Conservation (phyloP, 2,113 vertebrate species). For the Callionymus lyra region DNA sequence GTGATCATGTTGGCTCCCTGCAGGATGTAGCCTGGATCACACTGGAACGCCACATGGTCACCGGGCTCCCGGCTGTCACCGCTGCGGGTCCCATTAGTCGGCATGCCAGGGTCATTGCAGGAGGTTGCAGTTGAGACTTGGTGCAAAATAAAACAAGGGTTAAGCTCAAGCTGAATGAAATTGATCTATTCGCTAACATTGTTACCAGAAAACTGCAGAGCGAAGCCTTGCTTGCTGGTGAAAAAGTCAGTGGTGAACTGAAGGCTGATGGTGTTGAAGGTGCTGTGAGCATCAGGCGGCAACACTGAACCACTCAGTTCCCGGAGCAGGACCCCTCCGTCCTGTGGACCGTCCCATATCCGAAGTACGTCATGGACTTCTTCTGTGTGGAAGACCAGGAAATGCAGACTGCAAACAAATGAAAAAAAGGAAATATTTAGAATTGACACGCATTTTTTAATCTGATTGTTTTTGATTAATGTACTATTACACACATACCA, state of each 20-base stretch:
- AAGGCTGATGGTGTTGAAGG: constrained; percentile 84
- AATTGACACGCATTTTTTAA: no score
- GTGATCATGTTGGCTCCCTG: constrained; percentile 86
- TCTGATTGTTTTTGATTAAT: no score
- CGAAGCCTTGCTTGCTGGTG: constrained; percentile 97
- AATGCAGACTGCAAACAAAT: constrained; percentile 76
- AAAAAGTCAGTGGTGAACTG: constrained; percentile 98
- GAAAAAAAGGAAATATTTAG: neutral
- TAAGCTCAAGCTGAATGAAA: constrained; percentile 6
- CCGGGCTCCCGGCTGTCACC: constrained; percentile 87
- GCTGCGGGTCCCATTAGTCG: constrained; percentile 87
- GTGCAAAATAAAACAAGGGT: constrained; percentile 2
- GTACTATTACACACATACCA: no score
- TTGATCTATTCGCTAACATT: neutral
- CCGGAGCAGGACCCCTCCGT: constrained; percentile 84
- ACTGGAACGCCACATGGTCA: constrained; percentile 88
- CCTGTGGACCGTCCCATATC: constrained; percentile 92
- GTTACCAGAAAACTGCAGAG: constrained; percentile 88
- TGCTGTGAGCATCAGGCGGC: constrained; percentile 85
- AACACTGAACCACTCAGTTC: constrained; percentile 81
- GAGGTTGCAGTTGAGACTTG: constrained; percentile 93
- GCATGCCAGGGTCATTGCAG: constrained; percentile 92
- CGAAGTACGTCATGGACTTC: constrained; percentile 90
- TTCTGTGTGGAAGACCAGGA: constrained; percentile 94
- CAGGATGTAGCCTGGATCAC: constrained; percentile 85